phyloP scores from a whole-genome alignment of 2,797 vertebrate genomes.

The Toxotes lorentzi region DNA sequence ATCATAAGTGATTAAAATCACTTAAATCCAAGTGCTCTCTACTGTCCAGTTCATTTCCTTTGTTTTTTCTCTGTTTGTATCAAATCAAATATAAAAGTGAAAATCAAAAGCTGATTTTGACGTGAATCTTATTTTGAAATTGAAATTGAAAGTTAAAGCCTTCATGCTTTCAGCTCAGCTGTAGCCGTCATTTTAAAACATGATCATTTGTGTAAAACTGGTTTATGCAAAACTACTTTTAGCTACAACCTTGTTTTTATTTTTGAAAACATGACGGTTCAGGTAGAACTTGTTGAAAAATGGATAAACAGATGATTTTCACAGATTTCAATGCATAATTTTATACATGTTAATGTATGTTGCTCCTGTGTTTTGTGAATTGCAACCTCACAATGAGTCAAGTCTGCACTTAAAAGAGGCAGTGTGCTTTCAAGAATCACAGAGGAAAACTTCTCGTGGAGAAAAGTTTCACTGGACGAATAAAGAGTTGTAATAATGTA shows the following conservation, averaged over 20 bases:
- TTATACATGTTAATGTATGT: background rate
- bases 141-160: no score
- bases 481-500: background rate
- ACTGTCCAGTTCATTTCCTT: background rate
- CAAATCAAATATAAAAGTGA: background rate
- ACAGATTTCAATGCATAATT: background rate
- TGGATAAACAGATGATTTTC: background rate
- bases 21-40: background rate
- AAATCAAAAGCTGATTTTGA: background rate
- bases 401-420: slow-evolving; percentile 9
- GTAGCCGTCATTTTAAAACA: no score
- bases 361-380: slow-evolving; percentile 7
- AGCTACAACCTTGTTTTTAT: background rate
- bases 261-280: background rate
- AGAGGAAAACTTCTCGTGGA: background rate
- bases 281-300: background rate
- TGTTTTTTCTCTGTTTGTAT: background rate
- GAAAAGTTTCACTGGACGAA: no score
- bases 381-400: background rate
- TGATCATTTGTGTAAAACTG: no score
- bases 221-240: no score
- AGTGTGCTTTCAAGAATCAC: slow-evolving; percentile 8
- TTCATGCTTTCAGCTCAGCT: no score
- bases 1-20: no score
- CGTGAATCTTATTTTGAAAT: background rate